Evolutionary conservation across 2,797 vertebrate species (phyloP).

Genomic region (Melanotaenia boesemani): DNA sequence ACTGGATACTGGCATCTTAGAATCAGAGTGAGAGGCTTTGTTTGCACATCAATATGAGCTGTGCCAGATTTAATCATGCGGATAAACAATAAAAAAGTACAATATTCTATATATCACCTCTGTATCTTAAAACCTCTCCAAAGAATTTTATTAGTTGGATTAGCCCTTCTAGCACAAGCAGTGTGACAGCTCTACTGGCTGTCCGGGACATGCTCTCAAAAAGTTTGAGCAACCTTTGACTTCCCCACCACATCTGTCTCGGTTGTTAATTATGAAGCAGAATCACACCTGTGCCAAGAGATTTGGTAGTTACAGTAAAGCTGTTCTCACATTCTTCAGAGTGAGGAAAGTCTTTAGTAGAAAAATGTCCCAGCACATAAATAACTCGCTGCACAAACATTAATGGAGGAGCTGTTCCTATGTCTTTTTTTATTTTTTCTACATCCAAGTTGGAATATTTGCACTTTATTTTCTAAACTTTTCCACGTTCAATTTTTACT

Average conservation of each 20-base stretch:
- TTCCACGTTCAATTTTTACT: constrained; percentile 2
- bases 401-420: not conserved
- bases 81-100: constrained; percentile 80
- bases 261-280: not conserved
- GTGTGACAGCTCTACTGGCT: constrained; percentile 1
- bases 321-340: not conserved
- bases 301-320: not conserved
- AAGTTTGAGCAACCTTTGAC: constrained; percentile 1
- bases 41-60: constrained; percentile 87
- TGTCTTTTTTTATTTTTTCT: not conserved
- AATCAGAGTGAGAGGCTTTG: constrained; percentile 80
- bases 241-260: not conserved
- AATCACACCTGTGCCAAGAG: not conserved
- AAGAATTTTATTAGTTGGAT: constrained; percentile 56
- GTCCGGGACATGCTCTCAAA: constrained; percentile 2
- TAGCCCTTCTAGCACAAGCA: constrained; percentile 29
- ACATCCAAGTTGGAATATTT: not conserved
- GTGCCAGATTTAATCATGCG: constrained; percentile 84
- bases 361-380: constrained; percentile 6
- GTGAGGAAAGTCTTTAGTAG: constrained; percentile 5
- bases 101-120: constrained; percentile 71
- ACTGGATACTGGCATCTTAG: constrained; percentile 70
- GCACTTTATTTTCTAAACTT: not conserved
- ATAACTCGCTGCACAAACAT: not conserved
- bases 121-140: constrained; percentile 56